Evolutionary conservation across 2,113 vertebrate genomes (phyloP).

Genomic region (Balaenoptera acutorostrata): DNA sequence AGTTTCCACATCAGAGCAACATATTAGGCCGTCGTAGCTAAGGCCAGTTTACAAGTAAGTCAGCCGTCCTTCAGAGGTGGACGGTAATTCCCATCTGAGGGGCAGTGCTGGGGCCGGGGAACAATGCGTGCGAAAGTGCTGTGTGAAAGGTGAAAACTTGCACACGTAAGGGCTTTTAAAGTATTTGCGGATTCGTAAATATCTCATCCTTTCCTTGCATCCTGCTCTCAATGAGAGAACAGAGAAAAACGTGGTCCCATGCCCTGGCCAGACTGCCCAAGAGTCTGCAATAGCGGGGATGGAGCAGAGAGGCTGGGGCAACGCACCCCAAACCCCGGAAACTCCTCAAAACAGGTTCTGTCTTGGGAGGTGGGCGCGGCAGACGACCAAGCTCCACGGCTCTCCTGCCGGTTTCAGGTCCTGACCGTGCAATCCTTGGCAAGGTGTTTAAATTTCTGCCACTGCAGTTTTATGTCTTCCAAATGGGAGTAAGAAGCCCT

Average conservation of each 20-base stretch:
- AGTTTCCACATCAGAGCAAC: not conserved
- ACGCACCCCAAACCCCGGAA: not conserved
- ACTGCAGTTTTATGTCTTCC: not conserved
- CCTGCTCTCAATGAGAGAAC: not conserved
- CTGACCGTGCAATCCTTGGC: accelerated
- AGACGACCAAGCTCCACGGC: accelerated
- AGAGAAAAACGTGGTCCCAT: not conserved
- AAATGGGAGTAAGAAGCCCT: not conserved
- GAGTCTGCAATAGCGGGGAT: not conserved
- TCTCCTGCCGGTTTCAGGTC: not conserved
- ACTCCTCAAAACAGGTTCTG: accelerated
- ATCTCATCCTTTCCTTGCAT: not conserved
- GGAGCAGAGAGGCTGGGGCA: not conserved
- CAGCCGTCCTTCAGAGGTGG: not conserved
- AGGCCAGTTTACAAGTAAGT: not conserved
- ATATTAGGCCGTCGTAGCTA: not conserved
- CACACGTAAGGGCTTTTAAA: not conserved
- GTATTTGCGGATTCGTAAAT: not conserved
- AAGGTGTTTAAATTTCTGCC: not conserved
- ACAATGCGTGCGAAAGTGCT: accelerated
- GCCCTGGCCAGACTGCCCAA: not conserved
- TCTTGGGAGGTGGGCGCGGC: accelerated
- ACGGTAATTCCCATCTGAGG: not conserved
- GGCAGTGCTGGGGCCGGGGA: not conserved
- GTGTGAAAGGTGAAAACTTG: too few relatives aligned